Evolutionary conservation across 1,140 invertebrate species (phyloP).

Genomic region (Teleopsis dalmanni): DNA sequence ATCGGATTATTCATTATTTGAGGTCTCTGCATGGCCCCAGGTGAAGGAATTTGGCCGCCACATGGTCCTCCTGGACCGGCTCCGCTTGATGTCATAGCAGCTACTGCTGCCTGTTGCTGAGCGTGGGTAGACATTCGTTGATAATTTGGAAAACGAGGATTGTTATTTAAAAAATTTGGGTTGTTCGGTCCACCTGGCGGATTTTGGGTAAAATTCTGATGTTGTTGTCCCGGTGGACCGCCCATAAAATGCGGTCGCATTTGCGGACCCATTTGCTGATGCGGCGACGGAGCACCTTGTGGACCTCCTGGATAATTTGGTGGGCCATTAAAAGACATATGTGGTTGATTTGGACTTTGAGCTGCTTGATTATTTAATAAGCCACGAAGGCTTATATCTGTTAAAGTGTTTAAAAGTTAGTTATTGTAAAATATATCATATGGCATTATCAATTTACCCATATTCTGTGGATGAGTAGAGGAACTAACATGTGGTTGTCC

Average conservation of each 20-base stretch:
- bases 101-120: conserved; percentile 35
- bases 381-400: conserved; percentile 42
- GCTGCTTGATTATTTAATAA: conserved; percentile 42
- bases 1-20: conserved; percentile 40
- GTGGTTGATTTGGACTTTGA: conserved; percentile 36
- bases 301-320: conserved; percentile 41
- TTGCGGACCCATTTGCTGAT: conserved; percentile 36
- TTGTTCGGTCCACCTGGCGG: conserved; percentile 36
- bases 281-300: conserved; percentile 35
- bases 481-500: conserved; percentile 43
- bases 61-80: conserved; percentile 21
- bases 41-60: conserved; percentile 31
- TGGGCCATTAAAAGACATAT: conserved; percentile 37
- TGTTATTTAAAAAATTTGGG: conserved; percentile 36
- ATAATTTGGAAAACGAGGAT: conserved; percentile 36
- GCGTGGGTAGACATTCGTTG: conserved; percentile 41
- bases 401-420: not conserved
- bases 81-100: conserved; percentile 29
- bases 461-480: conserved; percentile 44
- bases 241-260: conserved; percentile 42
- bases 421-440: not conserved
- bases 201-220: conserved; percentile 37
- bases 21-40: conserved; percentile 31
- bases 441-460: conserved; percentile 26
- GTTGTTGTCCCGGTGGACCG: conserved; percentile 23